Conservation (phyloP, 2,113 vertebrate species). For the Osmerus eperlanus region DNA sequence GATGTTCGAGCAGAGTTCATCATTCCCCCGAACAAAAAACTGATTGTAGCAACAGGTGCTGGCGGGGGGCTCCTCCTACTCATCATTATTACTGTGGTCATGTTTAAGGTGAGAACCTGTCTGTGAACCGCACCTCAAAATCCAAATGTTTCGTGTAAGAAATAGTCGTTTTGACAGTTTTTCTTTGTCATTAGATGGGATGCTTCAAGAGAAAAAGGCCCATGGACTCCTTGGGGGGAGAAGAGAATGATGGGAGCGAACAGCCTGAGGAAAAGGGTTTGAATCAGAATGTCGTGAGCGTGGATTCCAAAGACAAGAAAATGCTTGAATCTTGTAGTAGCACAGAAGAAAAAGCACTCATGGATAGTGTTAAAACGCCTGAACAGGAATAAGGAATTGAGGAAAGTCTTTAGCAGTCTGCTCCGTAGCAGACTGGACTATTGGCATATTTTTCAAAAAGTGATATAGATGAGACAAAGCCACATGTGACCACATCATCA, state of each 20-base stretch:
- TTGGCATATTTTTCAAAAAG: too few relatives aligned
- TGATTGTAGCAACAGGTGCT: constrained; percentile 49
- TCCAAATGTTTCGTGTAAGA: neutral
- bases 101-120: constrained; percentile 58
- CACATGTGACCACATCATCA: too few relatives aligned
- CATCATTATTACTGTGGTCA: constrained; percentile 49
- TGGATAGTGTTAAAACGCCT: neutral
- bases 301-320: neutral
- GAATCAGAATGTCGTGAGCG: neutral
- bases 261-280: accelerated
- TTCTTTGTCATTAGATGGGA: constrained; percentile 43
- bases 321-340: neutral
- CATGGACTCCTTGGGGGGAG: neutral
- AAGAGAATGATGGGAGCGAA: neutral
- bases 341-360: neutral
- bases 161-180: neutral
- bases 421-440: neutral
- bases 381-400: neutral
- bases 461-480: too few relatives aligned
- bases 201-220: constrained; percentile 56
- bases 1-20: constrained; percentile 51
- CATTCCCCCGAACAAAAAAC: constrained; percentile 8
- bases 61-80: constrained; percentile 52
- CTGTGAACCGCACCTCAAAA: neutral
- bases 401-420: neutral